Evolutionary conservation across 2,113 vertebrate genomes (phyloP).

Genomic region (Poeciliopsis prolifica): DNA sequence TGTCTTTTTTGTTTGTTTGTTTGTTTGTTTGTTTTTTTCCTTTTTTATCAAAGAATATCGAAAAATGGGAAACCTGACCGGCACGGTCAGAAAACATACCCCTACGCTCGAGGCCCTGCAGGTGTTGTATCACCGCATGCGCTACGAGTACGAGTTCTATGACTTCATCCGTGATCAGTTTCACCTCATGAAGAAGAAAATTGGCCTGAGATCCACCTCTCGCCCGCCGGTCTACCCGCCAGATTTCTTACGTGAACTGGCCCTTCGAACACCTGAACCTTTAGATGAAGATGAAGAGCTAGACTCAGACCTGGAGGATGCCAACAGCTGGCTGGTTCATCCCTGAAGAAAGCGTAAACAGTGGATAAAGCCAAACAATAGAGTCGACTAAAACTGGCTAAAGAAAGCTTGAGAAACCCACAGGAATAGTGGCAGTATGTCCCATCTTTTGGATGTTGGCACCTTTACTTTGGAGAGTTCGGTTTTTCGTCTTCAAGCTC

Average conservation of each 20-base stretch:
- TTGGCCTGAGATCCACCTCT: constrained; percentile 88
- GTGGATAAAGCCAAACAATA: constrained; percentile 5
- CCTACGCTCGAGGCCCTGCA: constrained; percentile 94
- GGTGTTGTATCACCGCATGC: constrained; percentile 95
- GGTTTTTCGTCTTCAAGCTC: constrained; percentile 40
- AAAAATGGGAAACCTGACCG: constrained; percentile 96
- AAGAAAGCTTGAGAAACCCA: constrained; percentile 43
- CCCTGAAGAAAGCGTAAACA: constrained; percentile 53
- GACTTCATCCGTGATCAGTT: constrained; percentile 96
- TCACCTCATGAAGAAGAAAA: constrained; percentile 94
- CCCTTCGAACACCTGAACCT: constrained; percentile 89
- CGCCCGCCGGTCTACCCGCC: constrained; percentile 73
- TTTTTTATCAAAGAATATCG: constrained; percentile 83
- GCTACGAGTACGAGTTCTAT: constrained; percentile 97
- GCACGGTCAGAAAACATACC: constrained; percentile 93
- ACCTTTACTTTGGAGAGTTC: constrained; percentile 60
- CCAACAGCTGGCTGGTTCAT: constrained; percentile 82
- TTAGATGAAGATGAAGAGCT: constrained; percentile 91
- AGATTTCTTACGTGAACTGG: constrained; percentile 84
- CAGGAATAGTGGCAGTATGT: constrained; percentile 10
- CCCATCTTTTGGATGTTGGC: constrained; percentile 50
- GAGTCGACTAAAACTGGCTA: constrained; percentile 27
- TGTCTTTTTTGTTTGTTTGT: not conserved
- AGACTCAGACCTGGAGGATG: constrained; percentile 82
- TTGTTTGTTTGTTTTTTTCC: not conserved